These are phyloP conservation scores for Hirtodrosophila cameraria DNA, from an alignment of 2,888 invertebrate genomes.

Conservation along the genomic window DNA sequence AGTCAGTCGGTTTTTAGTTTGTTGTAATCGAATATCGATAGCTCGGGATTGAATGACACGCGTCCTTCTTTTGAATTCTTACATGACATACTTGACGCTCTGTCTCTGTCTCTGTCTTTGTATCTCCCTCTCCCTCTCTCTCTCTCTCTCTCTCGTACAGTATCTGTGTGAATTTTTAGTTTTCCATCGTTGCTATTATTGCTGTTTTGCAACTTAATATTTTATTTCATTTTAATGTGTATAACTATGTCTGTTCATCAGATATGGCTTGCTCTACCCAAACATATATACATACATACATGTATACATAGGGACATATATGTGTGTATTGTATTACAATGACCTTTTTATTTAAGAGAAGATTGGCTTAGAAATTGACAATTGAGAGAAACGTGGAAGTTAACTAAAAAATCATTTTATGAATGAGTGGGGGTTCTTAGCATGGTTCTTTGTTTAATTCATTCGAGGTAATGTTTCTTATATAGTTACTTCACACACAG, in stretches of 20 bases:
- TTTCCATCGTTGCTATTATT: slow-evolving; percentile 27
- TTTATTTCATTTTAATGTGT: slow-evolving; percentile 70
- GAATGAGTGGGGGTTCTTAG: too few species aligned
- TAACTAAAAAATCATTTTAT: neutral
- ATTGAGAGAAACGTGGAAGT: neutral
- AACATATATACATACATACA: slow-evolving; percentile 7
- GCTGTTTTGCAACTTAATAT: slow-evolving; percentile 62
- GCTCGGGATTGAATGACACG: slow-evolving; percentile 83
- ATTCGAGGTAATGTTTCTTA: too few species aligned
- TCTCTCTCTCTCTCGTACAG: slow-evolving; percentile 1
- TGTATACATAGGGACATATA: slow-evolving; percentile 9
- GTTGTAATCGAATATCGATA: slow-evolving; percentile 84
- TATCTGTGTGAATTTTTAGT: slow-evolving; percentile 51
- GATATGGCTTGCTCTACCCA: slow-evolving; percentile 45
- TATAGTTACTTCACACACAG: too few species aligned
- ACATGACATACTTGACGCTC: slow-evolving; percentile 71
- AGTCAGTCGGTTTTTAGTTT: slow-evolving; percentile 78
- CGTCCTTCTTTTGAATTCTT: slow-evolving; percentile 79
- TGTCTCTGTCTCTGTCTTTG: slow-evolving; percentile 4
- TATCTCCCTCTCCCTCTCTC: neutral
- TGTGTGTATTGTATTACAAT: slow-evolving; percentile 51
- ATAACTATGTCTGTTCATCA: slow-evolving; percentile 40
- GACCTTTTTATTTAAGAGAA: slow-evolving; percentile 39
- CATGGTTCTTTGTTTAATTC: too few species aligned
- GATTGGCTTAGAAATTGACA: slow-evolving; percentile 3